Base-by-base conservation (phyloP, 2,888 invertebrate genomes). In the Chrysolina americana region DNA sequence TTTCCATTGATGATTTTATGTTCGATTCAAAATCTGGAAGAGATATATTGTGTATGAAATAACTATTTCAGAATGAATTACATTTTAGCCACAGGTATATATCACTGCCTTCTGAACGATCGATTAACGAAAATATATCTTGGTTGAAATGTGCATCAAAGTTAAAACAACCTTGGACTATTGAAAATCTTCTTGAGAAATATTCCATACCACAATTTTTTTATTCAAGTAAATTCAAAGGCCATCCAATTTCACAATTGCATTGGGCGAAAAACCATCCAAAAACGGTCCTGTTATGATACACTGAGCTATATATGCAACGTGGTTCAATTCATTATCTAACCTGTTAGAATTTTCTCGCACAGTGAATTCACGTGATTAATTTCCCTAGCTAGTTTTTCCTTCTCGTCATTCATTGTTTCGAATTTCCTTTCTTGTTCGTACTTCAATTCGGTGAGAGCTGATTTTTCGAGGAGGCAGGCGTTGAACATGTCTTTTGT, bases 311-410 rank as follows among this genome's bases (percentile, higher is more conserved):
- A 36, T 21, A 15, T n/a, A 63, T 21, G 64, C 3, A 17, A 19
- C 11, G 10, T 47, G 41, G 53, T 3, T 41, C 41, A 3, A 41
- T 47, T 62, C 41, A 48, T 23, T 19, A 36, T 65, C 68, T 64
- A 73, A 83, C 83, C 83, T 66, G 74, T 64, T 21, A 81, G 70
- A 10, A 83, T 74, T 78, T 83, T 82, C 41, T 83, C 82, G 64
- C 83, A 79, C 17, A 85, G 44, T 19, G 68, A 59, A 70, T 81
- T 82, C 10, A 82, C 63, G 66, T 78, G 76, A 19, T 78, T 75
- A 6, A 81, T 69, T 75, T 85, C 83, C 9, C 76, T 68, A 8
- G 28, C 70, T 19, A 83, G 56, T 69, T 78, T 80, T 17, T 79
- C 76, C 48, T 81, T 83, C 48, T 83, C 82, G 23, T 75, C 75